These are phyloP conservation scores for Drepana arcuata DNA, from an alignment of 1,140 invertebrate genomes.

Conservation along the genomic window DNA sequence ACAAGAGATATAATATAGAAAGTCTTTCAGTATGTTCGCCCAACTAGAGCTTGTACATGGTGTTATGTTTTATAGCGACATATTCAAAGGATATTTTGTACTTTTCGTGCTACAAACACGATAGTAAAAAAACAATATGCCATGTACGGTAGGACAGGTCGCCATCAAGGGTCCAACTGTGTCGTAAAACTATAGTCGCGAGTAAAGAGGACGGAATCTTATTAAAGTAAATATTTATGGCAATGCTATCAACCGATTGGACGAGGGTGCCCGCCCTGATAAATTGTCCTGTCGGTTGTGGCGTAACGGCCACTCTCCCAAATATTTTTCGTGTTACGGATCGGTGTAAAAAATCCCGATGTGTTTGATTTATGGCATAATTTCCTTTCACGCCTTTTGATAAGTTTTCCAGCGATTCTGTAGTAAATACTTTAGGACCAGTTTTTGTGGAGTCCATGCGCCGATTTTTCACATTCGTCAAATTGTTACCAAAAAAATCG, in stretches of 20 bases:
- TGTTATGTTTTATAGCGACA: no score
- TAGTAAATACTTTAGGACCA: constrained; percentile 10
- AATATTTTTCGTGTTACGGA: constrained; percentile 48
- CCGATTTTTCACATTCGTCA: no score
- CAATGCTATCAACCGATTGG: constrained; percentile 65
- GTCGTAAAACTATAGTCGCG: constrained; percentile 58
- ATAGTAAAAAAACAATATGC: constrained; percentile 47
- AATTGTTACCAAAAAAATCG: no score
- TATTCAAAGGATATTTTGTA: no score
- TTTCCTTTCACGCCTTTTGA: constrained; percentile 42
- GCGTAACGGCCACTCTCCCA: constrained; percentile 38
- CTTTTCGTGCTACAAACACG: constrained; percentile 27
- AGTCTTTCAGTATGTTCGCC: no score
- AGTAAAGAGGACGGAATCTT: constrained; percentile 68
- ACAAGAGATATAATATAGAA: no score
- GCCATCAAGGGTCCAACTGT: constrained; percentile 44
- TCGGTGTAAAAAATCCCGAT: constrained; percentile 44
- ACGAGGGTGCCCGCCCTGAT: constrained; percentile 57
- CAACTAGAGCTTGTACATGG: no score
- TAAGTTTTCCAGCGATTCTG: constrained; percentile 22
- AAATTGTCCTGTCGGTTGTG: constrained; percentile 52
- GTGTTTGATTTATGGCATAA: constrained; percentile 49
- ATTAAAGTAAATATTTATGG: constrained; percentile 73
- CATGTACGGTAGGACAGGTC: constrained; percentile 30
- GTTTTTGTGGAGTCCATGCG: constrained; percentile 15